These are phyloP conservation scores for Leptocoma aspasia DNA, from an alignment of 2,113 vertebrate species.

Conservation along the genomic window DNA sequence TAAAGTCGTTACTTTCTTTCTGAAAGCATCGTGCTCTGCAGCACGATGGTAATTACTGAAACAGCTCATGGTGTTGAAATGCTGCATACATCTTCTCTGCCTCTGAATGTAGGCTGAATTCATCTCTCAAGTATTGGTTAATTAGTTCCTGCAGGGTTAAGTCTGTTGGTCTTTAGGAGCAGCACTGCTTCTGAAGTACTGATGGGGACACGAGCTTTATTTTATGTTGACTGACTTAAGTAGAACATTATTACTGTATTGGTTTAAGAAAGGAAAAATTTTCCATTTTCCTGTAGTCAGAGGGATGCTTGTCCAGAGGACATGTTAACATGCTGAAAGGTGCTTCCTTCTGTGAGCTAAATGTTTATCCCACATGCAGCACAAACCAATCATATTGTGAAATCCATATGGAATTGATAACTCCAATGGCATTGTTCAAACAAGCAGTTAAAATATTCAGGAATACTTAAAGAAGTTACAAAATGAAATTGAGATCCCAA, in stretches of 20 bases:
- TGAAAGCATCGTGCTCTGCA: neutral
- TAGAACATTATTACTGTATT: neutral
- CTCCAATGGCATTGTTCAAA: neutral
- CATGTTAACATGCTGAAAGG: neutral
- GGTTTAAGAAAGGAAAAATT: neutral
- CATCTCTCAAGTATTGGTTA: neutral
- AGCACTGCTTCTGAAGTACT: neutral
- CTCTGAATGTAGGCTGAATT: neutral
- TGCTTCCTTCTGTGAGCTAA: neutral
- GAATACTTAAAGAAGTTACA: neutral
- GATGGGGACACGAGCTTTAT: neutral
- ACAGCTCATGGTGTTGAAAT: neutral
- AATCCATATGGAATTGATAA: neutral
- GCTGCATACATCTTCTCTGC: neutral
- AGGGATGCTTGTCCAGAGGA: neutral
- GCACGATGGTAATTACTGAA: neutral
- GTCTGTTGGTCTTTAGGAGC: neutral
- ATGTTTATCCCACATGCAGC: neutral
- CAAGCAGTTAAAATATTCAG: neutral
- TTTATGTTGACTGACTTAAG: neutral
- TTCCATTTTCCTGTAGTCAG: neutral
- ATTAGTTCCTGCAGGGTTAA: neutral
- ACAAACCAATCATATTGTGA: neutral
- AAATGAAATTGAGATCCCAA: neutral
- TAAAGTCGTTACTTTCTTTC: neutral